phyloP scores from a whole-genome alignment of 2,797 vertebrate species.

The Serranus cabrilla region DNA sequence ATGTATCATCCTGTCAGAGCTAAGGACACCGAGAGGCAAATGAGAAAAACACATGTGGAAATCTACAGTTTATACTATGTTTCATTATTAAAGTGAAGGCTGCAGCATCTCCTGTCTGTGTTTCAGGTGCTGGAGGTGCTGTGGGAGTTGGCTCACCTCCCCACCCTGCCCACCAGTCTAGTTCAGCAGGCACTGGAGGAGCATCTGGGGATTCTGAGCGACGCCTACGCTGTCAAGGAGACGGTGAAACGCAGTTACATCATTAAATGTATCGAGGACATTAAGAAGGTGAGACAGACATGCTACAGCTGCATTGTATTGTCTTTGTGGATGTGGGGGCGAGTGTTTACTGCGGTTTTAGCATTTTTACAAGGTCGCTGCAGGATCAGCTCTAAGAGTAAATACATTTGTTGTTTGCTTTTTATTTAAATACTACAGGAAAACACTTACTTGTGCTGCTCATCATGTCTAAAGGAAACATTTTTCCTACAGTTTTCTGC shows the following conservation, averaged over 20 bases:
- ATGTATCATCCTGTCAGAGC: neutral
- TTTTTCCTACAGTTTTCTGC: slow-evolving; percentile 1
- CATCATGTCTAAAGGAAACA: slow-evolving; percentile 9
- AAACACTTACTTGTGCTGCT: neutral
- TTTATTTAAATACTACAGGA: neutral
- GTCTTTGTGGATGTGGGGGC: neutral
- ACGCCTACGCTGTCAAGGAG: slow-evolving; percentile 98
- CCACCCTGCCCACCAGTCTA: slow-evolving; percentile 92
- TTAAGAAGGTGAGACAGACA: slow-evolving; percentile 92
- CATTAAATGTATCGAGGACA: slow-evolving; percentile 99
- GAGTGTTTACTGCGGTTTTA: neutral
- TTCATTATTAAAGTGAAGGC: slow-evolving; percentile 1
- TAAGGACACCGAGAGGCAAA: neutral
- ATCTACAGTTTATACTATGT: neutral
- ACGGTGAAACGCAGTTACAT: slow-evolving; percentile 96
- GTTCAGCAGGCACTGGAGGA: slow-evolving; percentile 98
- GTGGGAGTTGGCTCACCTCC: slow-evolving; percentile 98
- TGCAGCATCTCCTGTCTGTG: neutral
- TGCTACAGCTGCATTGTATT: neutral
- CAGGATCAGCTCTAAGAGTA: slow-evolving; percentile 4
- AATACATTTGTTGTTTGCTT: neutral
- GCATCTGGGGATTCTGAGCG: slow-evolving; percentile 96
- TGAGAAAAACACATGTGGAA: neutral
- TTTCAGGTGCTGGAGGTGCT: slow-evolving; percentile 95
- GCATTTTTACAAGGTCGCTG: neutral